phyloP scores from a whole-genome alignment of 2,113 vertebrate species.

The Willisornis vidua region DNA sequence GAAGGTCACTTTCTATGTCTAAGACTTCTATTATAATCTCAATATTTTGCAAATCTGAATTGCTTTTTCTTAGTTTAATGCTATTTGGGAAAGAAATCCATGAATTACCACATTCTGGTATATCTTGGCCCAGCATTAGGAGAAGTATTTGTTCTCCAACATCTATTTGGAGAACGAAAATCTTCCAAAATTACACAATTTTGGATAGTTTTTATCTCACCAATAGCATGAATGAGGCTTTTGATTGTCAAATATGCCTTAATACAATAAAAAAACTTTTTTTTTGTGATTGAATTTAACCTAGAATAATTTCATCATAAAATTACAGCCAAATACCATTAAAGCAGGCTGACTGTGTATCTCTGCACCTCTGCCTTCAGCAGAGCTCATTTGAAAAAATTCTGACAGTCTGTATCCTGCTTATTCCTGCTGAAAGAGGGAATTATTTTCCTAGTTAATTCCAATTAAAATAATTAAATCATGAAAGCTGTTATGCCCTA shows the following conservation, averaged over 20 bases:
- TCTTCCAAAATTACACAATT: not conserved
- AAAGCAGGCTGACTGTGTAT: not conserved
- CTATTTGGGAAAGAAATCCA: slow-evolving; percentile 7
- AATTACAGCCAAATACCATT: slow-evolving; percentile 44
- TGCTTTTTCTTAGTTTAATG: slow-evolving; percentile 15
- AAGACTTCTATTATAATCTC: not conserved
- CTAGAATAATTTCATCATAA: slow-evolving; percentile 29
- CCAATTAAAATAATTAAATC: slow-evolving; percentile 47
- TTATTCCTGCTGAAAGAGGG: not conserved
- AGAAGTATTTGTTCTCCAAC: slow-evolving; percentile 3
- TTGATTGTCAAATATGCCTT: not conserved
- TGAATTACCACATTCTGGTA: not conserved
- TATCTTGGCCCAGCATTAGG: not conserved
- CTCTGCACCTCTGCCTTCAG: slow-evolving; percentile 4
- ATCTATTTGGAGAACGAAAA: not conserved
- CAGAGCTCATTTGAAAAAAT: not conserved
- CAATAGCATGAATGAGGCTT: slow-evolving; percentile 12
- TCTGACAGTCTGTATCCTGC: not conserved
- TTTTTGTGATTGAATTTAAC: slow-evolving; percentile 1
- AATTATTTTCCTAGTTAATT: slow-evolving; percentile 31
- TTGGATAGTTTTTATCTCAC: slow-evolving; percentile 27
- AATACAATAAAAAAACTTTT: not conserved
- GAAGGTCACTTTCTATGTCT: not conserved
- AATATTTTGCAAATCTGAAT: not conserved
- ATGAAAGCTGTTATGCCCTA: not conserved